phyloP scores from a whole-genome alignment of 2,113 vertebrate species.

The Catagonus wagneri region DNA sequence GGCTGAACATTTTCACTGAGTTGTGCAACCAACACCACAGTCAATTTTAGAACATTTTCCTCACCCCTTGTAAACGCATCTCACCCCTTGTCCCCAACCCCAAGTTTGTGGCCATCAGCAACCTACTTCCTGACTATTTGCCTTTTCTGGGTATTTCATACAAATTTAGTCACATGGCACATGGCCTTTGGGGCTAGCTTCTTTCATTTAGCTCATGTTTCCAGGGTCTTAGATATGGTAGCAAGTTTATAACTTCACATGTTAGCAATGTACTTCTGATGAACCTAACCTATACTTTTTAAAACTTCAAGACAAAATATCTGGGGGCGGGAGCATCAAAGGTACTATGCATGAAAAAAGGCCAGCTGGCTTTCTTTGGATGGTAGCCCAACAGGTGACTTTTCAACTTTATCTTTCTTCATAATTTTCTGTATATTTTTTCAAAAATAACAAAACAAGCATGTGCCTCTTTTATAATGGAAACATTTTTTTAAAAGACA shows the following conservation, averaged over 20 bases:
- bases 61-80: neutral
- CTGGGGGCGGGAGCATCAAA: neutral
- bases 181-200: neutral
- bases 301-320: neutral
- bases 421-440: neutral
- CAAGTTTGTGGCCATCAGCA: neutral
- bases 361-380: neutral
- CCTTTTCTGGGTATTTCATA: neutral
- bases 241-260: neutral
- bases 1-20: neutral
- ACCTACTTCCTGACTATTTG: neutral
- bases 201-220: neutral
- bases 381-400: neutral
- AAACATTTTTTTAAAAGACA: neutral
- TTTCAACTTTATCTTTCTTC: neutral
- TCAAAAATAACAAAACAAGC: neutral
- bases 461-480: neutral
- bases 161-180: neutral
- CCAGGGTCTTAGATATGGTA: neutral
- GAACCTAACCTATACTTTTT: neutral
- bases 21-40: neutral
- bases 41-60: neutral
- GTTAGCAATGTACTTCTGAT: neutral
- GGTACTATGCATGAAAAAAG: neutral
- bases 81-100: neutral